A percentile compares a stretch with the other conserved stretches of the same genome.
Conservation (phyloP, 2,113 vertebrate species). For the Carassius carassius region DNA sequence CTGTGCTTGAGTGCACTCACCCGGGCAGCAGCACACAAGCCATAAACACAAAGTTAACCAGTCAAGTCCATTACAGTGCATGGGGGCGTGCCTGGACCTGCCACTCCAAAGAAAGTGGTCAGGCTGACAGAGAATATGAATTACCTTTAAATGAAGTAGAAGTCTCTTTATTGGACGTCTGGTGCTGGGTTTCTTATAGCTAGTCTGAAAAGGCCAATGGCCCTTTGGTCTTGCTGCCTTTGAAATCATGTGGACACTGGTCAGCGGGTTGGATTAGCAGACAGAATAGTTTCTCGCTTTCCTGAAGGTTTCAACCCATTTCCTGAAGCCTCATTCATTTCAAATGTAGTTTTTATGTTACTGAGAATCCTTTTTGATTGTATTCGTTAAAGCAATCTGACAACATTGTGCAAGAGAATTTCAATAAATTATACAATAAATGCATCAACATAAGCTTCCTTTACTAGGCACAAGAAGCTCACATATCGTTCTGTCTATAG, state of each 20-base stretch:
- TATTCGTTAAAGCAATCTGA: neutral
- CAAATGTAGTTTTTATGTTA: neutral
- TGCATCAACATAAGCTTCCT: neutral
- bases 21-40: conserved; percentile 69
- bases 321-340: neutral
- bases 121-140: conserved; percentile 80
- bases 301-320: too few species aligned
- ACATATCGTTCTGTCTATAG: neutral
- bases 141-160: conserved; percentile 85
- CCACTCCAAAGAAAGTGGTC: conserved; percentile 78
- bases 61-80: conserved; percentile 77
- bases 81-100: conserved; percentile 79
- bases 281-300: neutral
- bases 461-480: neutral
- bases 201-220: conserved; percentile 69
- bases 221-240: conserved; percentile 80
- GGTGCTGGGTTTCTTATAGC: conserved; percentile 82
- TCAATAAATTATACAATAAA: neutral
- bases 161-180: conserved; percentile 83
- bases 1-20: conserved; percentile 77
- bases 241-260: conserved; percentile 72
- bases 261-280: conserved; percentile 64
- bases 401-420: neutral
- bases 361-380: neutral
- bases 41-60: conserved; percentile 80